A percentile compares a stretch with the other conserved stretches of the same genome.
phyloP scores from a whole-genome alignment of 2,113 vertebrate species.

The Amblyornis subalaris region DNA sequence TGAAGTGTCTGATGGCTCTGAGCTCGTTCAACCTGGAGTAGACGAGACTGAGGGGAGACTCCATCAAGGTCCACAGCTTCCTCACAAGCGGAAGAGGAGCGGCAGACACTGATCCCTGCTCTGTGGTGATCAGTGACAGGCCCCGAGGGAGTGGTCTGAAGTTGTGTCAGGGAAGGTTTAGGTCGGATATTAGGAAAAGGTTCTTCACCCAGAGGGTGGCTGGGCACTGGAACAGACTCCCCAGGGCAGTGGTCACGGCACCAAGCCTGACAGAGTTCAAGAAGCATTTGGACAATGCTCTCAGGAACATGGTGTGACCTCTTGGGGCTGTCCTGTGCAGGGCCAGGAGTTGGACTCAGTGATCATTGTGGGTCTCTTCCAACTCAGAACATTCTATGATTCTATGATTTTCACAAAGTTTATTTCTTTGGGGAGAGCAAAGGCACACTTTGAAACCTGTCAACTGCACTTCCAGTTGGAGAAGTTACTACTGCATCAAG shows the following conservation, averaged over 20 bases:
- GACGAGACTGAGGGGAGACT: neutral
- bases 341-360: neutral
- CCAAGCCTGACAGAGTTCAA: neutral
- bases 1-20: neutral
- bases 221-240: neutral
- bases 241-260: neutral
- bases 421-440: neutral
- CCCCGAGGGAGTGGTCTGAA: rapidly evolving
- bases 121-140: neutral
- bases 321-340: neutral
- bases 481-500: neutral
- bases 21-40: neutral
- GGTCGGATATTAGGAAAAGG: neutral
- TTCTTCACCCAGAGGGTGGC: neutral
- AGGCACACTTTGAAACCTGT: neutral
- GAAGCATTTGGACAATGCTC: neutral
- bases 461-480: neutral
- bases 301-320: neutral
- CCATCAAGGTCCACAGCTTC: neutral
- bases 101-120: neutral
- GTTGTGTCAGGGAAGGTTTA: neutral
- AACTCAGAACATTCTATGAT: neutral
- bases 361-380: neutral
- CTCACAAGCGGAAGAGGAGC: neutral
- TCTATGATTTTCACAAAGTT: neutral